Base-by-base conservation (phyloP, 2,888 invertebrate genomes). In the Himalopsyche japonica region DNA sequence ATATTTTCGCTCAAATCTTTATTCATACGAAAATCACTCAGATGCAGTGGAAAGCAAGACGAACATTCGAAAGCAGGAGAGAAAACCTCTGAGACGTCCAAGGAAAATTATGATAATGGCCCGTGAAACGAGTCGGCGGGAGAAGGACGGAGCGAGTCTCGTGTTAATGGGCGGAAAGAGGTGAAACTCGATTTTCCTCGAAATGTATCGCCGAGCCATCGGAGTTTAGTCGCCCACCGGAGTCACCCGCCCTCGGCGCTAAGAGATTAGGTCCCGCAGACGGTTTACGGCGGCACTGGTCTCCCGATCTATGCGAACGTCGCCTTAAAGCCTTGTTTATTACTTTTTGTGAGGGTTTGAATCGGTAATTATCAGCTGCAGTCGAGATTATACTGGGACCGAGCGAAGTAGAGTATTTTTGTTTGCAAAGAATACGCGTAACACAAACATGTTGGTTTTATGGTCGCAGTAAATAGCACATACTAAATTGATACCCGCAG, bases 121-220 rank as follows among this genome's bases (percentile, higher is more conserved):
- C 37, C 70, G 70, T 82, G 78, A 81, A 81, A 84, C 47, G 78
- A 57, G 77, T 78, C 80, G 27, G 70, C 76, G 79, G 24, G 80
- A 82, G 82, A 80, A 81, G 82, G 84, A 81, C 57, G 76, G 80
- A 80, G 80, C 37, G 84, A 80, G 81, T 48, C 80, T 78, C 57
- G 79, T 79, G 85, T 84, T 79, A 84, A 84, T 82, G 43, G 86
- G 49, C 47, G 82, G 82, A 82, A 80, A 82, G 80, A 85, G 64
- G 80, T 80, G 37, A 80, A 86, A 79, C 82, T 76, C 82, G 86
- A 84, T 84, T 84, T 79, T 48, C 47, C 79, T 70, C 30, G 87
- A 87, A 87, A 87, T 87, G 86, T 87, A 87, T 87, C 85, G 86
- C 86, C 86, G 87, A 87, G 87, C 87, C 87, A 88, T 88, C 87